Evolutionary conservation across 2,797 vertebrate genomes (phyloP).

Genomic region (Hylomyscus alleni): DNA sequence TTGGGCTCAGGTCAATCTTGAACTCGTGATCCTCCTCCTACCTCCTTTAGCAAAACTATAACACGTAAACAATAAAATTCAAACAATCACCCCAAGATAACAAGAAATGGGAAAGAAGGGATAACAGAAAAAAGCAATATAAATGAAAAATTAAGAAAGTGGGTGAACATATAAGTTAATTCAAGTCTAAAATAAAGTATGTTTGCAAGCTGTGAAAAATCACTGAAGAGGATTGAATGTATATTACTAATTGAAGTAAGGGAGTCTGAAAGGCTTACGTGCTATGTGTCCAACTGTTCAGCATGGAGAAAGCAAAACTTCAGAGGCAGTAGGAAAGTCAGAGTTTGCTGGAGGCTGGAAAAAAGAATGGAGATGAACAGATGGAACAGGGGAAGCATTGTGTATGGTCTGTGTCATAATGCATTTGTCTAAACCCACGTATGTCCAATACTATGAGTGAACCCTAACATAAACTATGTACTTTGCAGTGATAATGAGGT

Average conservation of each 20-base stretch:
- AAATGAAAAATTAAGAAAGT: slow-evolving; percentile 49
- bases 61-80: background rate
- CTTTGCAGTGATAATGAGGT: background rate
- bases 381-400: background rate
- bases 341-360: background rate
- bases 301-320: background rate
- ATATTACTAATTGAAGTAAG: background rate
- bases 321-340: background rate
- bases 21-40: background rate
- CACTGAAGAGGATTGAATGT: background rate
- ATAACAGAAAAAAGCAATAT: background rate
- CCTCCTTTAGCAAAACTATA: background rate
- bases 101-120: slow-evolving; percentile 35
- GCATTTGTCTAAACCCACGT: background rate
- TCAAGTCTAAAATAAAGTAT: slow-evolving; percentile 13
- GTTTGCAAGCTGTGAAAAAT: background rate
- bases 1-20: background rate
- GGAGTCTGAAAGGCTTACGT: background rate
- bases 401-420: background rate
- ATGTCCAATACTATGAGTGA: background rate
- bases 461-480: background rate
- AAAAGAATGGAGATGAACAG: background rate
- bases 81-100: background rate
- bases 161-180: background rate
- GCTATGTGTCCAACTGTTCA: background rate